Evolutionary conservation across 2,797 vertebrate species (phyloP).

Genomic region (Sphenopsis melanotis): DNA sequence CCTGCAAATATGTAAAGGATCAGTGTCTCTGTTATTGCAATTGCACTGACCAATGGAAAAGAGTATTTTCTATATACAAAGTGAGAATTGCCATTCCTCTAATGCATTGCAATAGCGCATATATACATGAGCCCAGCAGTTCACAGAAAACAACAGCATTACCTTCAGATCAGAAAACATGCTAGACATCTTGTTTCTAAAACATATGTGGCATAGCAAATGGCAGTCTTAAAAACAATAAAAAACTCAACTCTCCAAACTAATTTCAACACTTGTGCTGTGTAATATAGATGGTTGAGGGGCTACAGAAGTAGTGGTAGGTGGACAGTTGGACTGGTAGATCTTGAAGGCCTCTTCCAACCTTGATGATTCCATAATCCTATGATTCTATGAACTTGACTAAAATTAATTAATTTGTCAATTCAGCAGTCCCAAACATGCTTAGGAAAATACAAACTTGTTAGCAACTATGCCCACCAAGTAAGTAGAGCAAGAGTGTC

Average conservation of each 20-base stretch:
- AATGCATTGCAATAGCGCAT: not conserved
- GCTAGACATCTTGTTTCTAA: not conserved
- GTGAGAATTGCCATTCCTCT: not conserved
- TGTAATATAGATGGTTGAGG: not conserved
- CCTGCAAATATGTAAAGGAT: not conserved
- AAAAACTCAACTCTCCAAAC: not conserved
- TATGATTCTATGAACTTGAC: not conserved
- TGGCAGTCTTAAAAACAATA: not conserved
- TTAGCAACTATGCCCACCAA: not conserved
- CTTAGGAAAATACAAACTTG: conserved; percentile 23
- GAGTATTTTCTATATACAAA: not conserved
- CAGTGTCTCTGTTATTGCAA: not conserved
- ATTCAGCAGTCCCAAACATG: not conserved
- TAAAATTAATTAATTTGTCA: not conserved
- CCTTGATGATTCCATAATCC: not conserved
- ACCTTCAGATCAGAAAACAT: not conserved
- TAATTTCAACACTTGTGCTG: not conserved
- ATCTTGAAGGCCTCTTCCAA: not conserved
- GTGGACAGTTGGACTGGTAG: not conserved
- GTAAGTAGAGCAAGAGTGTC: not conserved
- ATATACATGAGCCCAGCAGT: not conserved
- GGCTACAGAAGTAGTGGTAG: no score
- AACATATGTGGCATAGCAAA: not conserved
- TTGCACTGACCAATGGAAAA: not conserved
- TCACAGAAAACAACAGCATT: not conserved